These are phyloP conservation scores for Ceryle rudis DNA, from an alignment of 2,797 vertebrate species.

Conservation along the genomic window DNA sequence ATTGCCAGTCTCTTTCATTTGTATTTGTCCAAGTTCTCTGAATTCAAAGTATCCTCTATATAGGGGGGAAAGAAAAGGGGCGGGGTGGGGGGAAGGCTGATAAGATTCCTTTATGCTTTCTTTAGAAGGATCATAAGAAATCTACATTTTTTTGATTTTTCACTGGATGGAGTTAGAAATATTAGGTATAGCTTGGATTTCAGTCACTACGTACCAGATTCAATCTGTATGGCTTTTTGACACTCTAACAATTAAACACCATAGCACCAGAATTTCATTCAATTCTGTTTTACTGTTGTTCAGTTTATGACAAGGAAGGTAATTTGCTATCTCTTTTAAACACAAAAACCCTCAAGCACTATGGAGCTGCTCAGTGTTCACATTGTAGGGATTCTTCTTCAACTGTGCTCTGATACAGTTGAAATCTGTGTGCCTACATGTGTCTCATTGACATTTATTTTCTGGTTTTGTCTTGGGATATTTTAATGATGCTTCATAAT, in stretches of 20 bases:
- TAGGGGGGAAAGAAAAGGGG: accelerated
- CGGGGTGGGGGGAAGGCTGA: too few relatives aligned
- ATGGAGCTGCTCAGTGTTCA: background rate
- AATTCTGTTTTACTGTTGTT: background rate
- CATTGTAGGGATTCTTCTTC: background rate
- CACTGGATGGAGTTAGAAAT: background rate
- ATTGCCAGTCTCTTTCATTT: background rate
- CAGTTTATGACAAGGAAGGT: background rate
- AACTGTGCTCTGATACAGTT: background rate
- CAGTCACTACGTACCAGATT: background rate
- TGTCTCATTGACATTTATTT: background rate
- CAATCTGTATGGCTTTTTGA: background rate
- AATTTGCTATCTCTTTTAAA: background rate
- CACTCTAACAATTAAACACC: background rate
- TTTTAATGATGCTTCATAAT: background rate
- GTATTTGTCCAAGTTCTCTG: background rate
- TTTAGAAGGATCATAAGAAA: background rate
- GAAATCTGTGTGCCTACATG: background rate
- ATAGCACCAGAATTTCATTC: background rate
- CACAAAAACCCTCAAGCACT: background rate
- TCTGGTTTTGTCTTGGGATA: background rate
- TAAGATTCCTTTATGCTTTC: background rate
- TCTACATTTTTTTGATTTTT: background rate
- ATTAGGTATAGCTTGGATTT: background rate
- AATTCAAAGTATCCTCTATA: background rate